Base-by-base conservation (phyloP, 2,888 invertebrate genomes). In the Aphodius granarius region DNA sequence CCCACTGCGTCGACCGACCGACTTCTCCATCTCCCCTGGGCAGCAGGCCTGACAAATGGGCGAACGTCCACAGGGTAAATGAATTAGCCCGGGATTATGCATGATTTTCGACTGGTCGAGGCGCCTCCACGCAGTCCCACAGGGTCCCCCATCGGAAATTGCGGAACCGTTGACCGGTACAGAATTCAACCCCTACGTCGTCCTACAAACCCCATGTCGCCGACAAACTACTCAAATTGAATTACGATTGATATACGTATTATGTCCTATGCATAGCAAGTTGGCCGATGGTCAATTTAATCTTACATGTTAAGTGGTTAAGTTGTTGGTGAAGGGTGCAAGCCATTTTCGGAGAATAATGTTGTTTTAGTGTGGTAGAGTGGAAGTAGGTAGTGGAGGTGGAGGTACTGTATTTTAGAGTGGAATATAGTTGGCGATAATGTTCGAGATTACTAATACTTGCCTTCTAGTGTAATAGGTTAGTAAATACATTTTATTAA, bases 51-150 rank as follows among this genome's bases (percentile, higher is more conserved):
- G 80, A 80, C 79, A 80, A 80, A 80, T 80, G 78, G 80, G 74
- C 74, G 77, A 76, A 80, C 79, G 80, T 78, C 79, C 79, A 76
- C 74, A 78, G 76, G 78, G 79, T 80, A 80, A 80, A 80, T 80
- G 78, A 80, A 78, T 80, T 80, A 80, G 78, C 78, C 77, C 78
- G 72, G 77, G 79, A 80, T 79, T 79, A 78, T 79, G 78, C 80
- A 79, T 79, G 79, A 78, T 78, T 79, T 78, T 76, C 78, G 77
- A 74, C 77, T 77, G 76, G 71, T 76, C 73, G 76, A 75, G 76
- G 76, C 72, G 74, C 78, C 77, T 77, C 76, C 75, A 68, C 68
- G 74, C 43, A 16, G 68, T 17, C 63, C 66, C 66, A 16, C 68
- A 20, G 19, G 21, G 21, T 21, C 68, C 63, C n/a, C 19, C 19